Evolutionary conservation across 2,113 vertebrate genomes (phyloP), one percentile per base, ranked within the genome.

Genomic region (Crotophaga sulcirostris): DNA sequence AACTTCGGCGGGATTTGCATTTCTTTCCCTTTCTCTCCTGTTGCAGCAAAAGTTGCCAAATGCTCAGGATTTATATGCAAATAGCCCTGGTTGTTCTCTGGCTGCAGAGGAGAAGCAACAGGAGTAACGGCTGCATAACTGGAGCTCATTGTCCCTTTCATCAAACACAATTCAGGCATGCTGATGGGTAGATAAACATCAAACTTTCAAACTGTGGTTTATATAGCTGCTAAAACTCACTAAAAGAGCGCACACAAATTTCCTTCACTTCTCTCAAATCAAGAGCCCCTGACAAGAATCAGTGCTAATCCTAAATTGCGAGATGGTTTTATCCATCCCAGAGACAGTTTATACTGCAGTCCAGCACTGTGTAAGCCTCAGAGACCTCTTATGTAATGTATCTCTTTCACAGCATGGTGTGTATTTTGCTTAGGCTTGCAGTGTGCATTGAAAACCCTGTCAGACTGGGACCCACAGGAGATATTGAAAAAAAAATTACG

Each of bases 291-390:
- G 81, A 93, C 87, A 86, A 96, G 89, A 96, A 91, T 95, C 89
- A 56, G 86, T 67, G 75, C 40, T 94, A 96, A 97, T 96, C 92
- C 94, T 19, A 2, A 47, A 31, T 73, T 93, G 87, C 5, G 26
- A 95, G 89, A 59, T 87, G 90, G 58, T 84, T 95, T 93, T 87
- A 82, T 96, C 82, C 45, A 0, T 52, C 69, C 67, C 13, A 2
- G 92, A 95, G 95, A 97, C 90, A 94, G 95, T 96, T 95, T 95
- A 76, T 26, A 76, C 66, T 88, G 92, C 72, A 94, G 87, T 38
- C 91, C 85, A 76, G 85, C 73, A 52, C 88, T 64, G 47, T 36
- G 29, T 83, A 72, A 96, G 88, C 88, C 83, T 76, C 78, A 28
- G 51, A 87, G 87, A 9, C 68, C 86, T 90, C 94, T 97, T 97